A percentile compares a stretch with the other conserved stretches of the same genome.
Conservation (phyloP, 2,888 invertebrate species). For the Ophioninae sp. region DNA sequence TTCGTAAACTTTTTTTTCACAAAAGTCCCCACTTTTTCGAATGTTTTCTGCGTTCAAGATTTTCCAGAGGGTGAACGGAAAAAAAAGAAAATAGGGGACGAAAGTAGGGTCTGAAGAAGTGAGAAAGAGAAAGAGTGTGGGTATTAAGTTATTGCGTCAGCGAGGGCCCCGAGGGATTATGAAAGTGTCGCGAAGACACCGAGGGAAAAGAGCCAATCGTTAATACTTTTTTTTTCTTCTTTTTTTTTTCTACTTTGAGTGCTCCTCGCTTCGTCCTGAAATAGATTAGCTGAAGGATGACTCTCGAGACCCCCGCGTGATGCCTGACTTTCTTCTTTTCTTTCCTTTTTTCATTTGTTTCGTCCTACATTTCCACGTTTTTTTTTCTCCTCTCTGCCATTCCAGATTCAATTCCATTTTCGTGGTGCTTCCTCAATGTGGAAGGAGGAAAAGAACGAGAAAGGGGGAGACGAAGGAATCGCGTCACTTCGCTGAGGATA, state of each 20-base stretch:
- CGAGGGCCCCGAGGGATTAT: constrained; percentile 28
- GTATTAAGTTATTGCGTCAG: constrained; percentile 53
- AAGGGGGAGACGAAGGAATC: neutral
- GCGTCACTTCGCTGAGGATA: constrained; percentile 51
- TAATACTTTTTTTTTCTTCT: constrained; percentile 44
- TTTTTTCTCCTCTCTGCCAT: constrained; percentile 7
- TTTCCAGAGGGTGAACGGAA: constrained; percentile 14
- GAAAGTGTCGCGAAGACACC: constrained; percentile 34
- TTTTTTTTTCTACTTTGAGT: constrained; percentile 29
- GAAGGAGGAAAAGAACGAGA: constrained; percentile 15
- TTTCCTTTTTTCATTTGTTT: constrained; percentile 26
- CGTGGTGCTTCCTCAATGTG: constrained; percentile 45
- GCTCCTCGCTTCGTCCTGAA: constrained; percentile 37
- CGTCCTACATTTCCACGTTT: constrained; percentile 14
- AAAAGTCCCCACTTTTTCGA: constrained; percentile 28
- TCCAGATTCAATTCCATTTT: constrained; percentile 57
- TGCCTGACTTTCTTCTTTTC: constrained; percentile 1
- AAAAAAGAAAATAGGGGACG: neutral
- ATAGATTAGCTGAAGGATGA: constrained; percentile 47
- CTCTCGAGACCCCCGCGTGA: constrained; percentile 32
- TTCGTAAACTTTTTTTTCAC: constrained; percentile 47
- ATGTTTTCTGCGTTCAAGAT: constrained; percentile 29
- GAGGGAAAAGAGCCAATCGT: constrained; percentile 38
- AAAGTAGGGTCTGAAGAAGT: neutral
- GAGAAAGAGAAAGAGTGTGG: constrained; percentile 25